Percentiles rank a stretch among this genome's conserved stretches.
Evolutionary conservation across 2,797 vertebrate genomes (phyloP).

Genomic region (Danio aesculapii): DNA sequence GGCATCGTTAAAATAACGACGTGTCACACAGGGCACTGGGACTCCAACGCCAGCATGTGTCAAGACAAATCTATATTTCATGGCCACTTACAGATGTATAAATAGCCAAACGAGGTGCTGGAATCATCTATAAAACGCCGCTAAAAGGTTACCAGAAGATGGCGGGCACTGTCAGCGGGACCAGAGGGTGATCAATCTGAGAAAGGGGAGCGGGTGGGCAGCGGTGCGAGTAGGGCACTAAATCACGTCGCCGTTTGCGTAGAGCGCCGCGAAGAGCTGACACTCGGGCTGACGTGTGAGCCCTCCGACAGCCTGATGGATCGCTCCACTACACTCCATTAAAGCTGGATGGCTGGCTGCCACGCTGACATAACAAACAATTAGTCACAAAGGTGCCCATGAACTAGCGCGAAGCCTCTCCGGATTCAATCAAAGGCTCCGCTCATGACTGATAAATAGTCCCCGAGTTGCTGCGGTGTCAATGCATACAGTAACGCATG

Average conservation of each 20-base stretch:
- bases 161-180: conserved; percentile 74
- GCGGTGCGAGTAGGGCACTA: conserved; percentile 74
- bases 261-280: conserved; percentile 72
- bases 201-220: conserved; percentile 65
- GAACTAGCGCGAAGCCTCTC: conserved; percentile 60
- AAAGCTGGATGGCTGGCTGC: conserved; percentile 76
- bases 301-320: conserved; percentile 79
- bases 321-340: conserved; percentile 82
- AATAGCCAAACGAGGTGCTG: conserved; percentile 84
- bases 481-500: conserved; percentile 26
- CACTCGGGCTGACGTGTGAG: conserved; percentile 78
- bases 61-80: conserved; percentile 88
- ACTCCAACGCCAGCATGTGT: conserved; percentile 76
- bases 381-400: conserved; percentile 78
- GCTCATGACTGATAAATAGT: conserved; percentile 47
- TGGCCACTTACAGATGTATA: conserved; percentile 86
- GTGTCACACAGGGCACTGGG: conserved; percentile 72
- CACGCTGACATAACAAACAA: conserved; percentile 83
- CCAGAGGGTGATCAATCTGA: conserved; percentile 80
- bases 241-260: conserved; percentile 76
- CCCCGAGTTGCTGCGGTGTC: conserved; percentile 17
- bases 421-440: conserved; percentile 45
- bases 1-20: conserved; percentile 81
- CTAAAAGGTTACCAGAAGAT: conserved; percentile 84
- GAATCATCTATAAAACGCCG: conserved; percentile 84